Percentiles rank a stretch among this genome's conserved stretches.
Conservation (phyloP, 2,113 vertebrate genomes). For the Saguinus imperator region DNA sequence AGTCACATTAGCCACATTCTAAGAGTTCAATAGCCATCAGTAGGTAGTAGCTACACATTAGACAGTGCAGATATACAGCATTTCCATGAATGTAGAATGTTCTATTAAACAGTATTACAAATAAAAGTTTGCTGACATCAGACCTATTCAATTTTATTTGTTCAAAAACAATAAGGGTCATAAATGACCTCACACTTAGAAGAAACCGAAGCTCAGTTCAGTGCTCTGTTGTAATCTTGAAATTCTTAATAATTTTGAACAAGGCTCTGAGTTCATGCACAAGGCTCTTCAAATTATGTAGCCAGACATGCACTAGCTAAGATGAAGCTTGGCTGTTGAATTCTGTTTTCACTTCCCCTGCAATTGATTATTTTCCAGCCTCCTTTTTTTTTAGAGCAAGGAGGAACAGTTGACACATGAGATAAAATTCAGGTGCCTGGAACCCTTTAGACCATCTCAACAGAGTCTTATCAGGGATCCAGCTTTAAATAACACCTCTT, state of each 20-base stretch:
- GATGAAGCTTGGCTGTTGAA: neutral
- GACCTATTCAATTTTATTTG: neutral
- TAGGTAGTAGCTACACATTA: neutral
- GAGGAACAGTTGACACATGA: neutral
- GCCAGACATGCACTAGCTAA: too few species aligned
- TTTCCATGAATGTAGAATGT: neutral
- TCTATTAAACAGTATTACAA: neutral
- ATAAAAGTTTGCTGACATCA: neutral
- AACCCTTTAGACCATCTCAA: neutral
- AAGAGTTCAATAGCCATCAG: neutral
- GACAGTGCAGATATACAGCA: neutral
- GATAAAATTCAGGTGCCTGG: neutral
- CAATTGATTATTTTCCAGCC: neutral
- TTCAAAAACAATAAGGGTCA: neutral
- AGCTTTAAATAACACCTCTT: neutral
- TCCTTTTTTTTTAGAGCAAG: neutral
- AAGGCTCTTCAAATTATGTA: neutral
- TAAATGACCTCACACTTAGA: neutral
- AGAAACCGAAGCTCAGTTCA: neutral
- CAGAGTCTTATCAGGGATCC: neutral
- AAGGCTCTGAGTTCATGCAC: neutral
- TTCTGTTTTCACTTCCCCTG: neutral
- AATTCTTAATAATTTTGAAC: neutral
- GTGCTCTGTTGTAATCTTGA: neutral
- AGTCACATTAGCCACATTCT: neutral